Percentiles rank a stretch among this genome's conserved stretches.
These are phyloP conservation scores for Watersipora subatra DNA, from an alignment of 1,140 invertebrate genomes.

Conservation along the genomic window DNA sequence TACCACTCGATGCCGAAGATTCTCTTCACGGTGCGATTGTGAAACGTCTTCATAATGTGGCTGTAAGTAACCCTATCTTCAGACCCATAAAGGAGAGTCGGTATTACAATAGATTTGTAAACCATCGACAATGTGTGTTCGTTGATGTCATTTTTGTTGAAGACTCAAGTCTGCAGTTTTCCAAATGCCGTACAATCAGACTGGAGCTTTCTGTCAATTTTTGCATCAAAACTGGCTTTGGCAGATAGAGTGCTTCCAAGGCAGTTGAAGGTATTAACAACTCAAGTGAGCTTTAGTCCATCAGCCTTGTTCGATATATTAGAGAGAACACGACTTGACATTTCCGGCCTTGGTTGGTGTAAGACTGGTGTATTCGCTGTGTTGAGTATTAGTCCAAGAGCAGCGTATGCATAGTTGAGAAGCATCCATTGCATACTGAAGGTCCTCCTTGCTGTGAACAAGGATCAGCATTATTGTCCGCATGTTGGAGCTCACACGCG, in stretches of 20 bases:
- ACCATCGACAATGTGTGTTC: constrained; percentile 5
- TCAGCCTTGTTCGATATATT: neutral
- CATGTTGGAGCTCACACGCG: neutral
- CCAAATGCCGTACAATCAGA: neutral
- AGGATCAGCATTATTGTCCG: neutral
- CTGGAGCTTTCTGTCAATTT: neutral
- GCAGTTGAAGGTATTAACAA: neutral
- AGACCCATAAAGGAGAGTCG: constrained; percentile 6
- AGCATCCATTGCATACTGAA: neutral
- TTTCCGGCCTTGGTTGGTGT: neutral
- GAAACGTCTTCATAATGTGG: constrained; percentile 1
- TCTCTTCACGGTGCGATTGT: neutral
- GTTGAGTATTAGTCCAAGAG: neutral
- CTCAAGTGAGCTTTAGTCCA: no score
- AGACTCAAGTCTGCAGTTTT: constrained; percentile 2
- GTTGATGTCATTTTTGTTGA: constrained; percentile 5
- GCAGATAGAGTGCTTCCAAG: neutral
- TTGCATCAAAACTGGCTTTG: neutral
- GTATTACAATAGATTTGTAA: constrained; percentile 7
- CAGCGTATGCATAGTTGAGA: neutral
- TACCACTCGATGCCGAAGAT: neutral
- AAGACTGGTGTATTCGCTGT: neutral
- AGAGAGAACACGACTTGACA: neutral
- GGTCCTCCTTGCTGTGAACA: neutral
- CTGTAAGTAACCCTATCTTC: constrained; percentile 5